Evolutionary conservation across 2,113 vertebrate species (phyloP).

Genomic region (Etia nguti): DNA sequence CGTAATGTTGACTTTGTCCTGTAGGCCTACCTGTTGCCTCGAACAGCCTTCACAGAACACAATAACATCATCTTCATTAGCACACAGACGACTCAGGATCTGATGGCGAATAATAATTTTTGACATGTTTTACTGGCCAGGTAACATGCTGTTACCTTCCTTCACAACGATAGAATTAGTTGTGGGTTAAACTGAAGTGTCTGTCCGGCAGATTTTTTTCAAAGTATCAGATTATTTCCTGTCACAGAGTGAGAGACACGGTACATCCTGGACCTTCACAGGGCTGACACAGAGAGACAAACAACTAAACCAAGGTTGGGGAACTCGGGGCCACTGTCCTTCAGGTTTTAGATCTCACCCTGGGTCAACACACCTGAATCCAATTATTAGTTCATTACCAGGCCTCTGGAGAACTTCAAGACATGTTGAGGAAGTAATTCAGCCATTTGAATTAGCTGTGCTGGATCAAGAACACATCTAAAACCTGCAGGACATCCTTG

Average conservation of each 20-base stretch:
- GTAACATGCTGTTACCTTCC: too few species aligned
- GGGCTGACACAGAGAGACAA: not conserved
- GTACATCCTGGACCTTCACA: not conserved
- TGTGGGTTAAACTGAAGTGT: too few species aligned
- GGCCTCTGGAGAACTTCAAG: accelerated
- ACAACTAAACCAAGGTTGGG: accelerated
- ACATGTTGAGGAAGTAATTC: not conserved
- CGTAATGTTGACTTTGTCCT: accelerated
- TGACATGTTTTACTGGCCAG: accelerated
- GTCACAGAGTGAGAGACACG: accelerated
- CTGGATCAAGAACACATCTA: not conserved
- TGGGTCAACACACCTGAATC: not conserved
- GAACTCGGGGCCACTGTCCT: accelerated
- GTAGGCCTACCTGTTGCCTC: not conserved
- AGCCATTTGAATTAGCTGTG: not conserved
- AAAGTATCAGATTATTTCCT: accelerated
- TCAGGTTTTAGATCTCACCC: accelerated
- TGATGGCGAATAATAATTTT: too few species aligned
- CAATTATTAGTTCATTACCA: accelerated
- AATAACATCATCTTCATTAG: not conserved
- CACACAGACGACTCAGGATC: not conserved
- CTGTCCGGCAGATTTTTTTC: too few species aligned
- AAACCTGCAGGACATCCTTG: not conserved
- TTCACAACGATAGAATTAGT: too few species aligned
- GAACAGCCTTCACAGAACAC: accelerated